Evolutionary conservation across 2,888 invertebrate species (phyloP), one percentile per base, ranked within the genome.

Genomic region (Atrina japonica): DNA sequence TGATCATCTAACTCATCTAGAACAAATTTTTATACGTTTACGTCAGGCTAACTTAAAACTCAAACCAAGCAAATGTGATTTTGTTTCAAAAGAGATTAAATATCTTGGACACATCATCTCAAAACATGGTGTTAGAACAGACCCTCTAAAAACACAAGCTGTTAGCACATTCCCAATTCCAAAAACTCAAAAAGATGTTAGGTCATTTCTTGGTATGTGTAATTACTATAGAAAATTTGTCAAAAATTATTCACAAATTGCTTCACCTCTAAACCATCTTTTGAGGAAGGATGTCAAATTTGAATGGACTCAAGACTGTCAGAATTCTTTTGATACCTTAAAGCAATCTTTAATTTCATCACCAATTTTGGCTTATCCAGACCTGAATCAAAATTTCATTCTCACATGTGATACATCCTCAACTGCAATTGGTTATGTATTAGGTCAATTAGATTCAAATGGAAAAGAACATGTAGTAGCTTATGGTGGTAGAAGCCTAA

Each of bases 401-500:
- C 30, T 61, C 11, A 49, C 47, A 9, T 25, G 25, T 47, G 49
- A 61, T 49, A 40, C 61, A n/a, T 61, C 61, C 11, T 49, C 27
- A n/a, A 29, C 47, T 18, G 64, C 73, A 6, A 41, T 76, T 45
- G 76, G 76, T 7, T 71, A 41, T 63, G 29, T 74, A 1, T 45
- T 74, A 18, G 66, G 66, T n/a, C 74, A 74, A 43, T 3, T 61
- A 29, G 73, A 71, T 60, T 27, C 43, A 14, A 47, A 66, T 49
- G 67, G 61, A 3, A 43, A 43, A 16, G 76, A 78, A 55, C 30
- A 61, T 25, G 76, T 73, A 11, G 72, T 75, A 14, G 56, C 69
- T n/a, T 78, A 73, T 73, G 76, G 73, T 21, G 78, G 78, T 21
- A 41, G 78, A 40, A 35, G 35, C 30, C 29, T 58, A 23, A 7